Percentiles rank a stretch among this genome's conserved stretches.
Evolutionary conservation across 2,888 invertebrate species (phyloP).

Genomic region (Hipparchia sbordonii): DNA sequence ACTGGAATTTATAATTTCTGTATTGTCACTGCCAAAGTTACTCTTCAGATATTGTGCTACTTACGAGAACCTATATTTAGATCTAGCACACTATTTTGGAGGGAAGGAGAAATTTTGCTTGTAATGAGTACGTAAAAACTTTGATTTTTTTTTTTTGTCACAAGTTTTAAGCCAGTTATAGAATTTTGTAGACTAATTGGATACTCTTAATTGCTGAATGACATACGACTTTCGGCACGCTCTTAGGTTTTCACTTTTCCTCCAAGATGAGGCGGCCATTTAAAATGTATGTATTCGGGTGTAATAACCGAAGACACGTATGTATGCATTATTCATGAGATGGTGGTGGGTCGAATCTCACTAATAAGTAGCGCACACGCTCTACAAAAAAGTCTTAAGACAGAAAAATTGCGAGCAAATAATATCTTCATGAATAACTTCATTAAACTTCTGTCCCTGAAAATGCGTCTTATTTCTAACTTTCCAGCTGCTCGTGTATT

Average conservation of each 20-base stretch:
- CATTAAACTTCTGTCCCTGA: no score
- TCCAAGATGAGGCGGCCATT: constrained; percentile 45
- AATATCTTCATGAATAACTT: no score
- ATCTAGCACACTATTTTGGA: no score
- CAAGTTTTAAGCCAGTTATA: neutral
- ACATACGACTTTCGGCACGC: constrained; percentile 34
- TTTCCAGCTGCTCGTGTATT: no score
- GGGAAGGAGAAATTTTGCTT: no score
- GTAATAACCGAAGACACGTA: constrained; percentile 67
- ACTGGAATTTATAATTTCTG: no score
- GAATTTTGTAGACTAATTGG: constrained; percentile 10
- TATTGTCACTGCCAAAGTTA: no score
- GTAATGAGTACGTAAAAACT: neutral
- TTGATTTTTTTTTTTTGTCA: neutral
- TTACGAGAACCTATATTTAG: no score
- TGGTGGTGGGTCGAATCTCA: constrained; percentile 53
- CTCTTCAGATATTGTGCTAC: no score
- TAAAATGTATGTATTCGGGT: constrained; percentile 69
- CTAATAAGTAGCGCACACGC: constrained; percentile 42
- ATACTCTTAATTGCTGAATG: constrained; percentile 28
- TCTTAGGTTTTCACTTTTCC: constrained; percentile 51
- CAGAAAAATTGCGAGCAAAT: neutral
- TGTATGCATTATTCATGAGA: constrained; percentile 66
- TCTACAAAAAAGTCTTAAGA: constrained; percentile 11
- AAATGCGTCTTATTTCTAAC: no score